These are phyloP conservation scores for Nowickia ferox DNA, from an alignment of 2,888 invertebrate species.

Conservation along the genomic window DNA sequence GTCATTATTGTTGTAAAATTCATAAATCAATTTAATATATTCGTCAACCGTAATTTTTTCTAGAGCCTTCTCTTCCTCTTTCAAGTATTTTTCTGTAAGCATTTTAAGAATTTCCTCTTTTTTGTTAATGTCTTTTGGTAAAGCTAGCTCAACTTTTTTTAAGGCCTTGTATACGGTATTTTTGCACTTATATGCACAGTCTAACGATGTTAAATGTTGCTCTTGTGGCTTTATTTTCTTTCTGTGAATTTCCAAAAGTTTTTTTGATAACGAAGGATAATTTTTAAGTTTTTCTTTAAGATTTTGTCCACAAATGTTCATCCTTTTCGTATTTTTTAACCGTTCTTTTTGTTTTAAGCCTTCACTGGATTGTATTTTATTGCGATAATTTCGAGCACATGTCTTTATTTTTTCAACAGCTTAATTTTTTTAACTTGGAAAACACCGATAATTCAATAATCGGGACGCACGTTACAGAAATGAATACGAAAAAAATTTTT, in stretches of 20 bases:
- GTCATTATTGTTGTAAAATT: slow-evolving; percentile 21
- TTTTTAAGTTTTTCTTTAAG: slow-evolving; percentile 41
- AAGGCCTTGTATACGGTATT: slow-evolving; percentile 8
- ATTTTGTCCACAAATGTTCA: slow-evolving; percentile 24
- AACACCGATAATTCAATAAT: too few species aligned
- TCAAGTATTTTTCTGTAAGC: slow-evolving; percentile 37
- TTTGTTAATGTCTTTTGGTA: slow-evolving; percentile 29
- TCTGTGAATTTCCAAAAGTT: slow-evolving; percentile 34
- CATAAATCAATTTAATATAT: slow-evolving; percentile 27
- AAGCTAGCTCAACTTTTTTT: slow-evolving; percentile 36
- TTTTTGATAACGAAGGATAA: slow-evolving; percentile 21
- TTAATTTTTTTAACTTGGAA: too few species aligned
- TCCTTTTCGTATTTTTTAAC: slow-evolving; percentile 26
- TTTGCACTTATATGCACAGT: slow-evolving; percentile 23
- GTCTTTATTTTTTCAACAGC: slow-evolving; percentile 25
- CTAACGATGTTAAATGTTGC: not conserved
- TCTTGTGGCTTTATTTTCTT: slow-evolving; percentile 42
- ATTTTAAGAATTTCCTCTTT: slow-evolving; percentile 14
- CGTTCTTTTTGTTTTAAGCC: slow-evolving; percentile 16
- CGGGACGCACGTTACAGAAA: too few species aligned
- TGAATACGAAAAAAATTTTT: too few species aligned
- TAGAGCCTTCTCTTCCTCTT: slow-evolving; percentile 21
- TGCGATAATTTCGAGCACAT: slow-evolving; percentile 13
- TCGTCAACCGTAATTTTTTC: slow-evolving; percentile 19
- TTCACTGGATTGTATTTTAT: slow-evolving; percentile 18